phyloP scores from a whole-genome alignment of 2,113 vertebrate genomes.

The Dasyornis broadbenti region DNA sequence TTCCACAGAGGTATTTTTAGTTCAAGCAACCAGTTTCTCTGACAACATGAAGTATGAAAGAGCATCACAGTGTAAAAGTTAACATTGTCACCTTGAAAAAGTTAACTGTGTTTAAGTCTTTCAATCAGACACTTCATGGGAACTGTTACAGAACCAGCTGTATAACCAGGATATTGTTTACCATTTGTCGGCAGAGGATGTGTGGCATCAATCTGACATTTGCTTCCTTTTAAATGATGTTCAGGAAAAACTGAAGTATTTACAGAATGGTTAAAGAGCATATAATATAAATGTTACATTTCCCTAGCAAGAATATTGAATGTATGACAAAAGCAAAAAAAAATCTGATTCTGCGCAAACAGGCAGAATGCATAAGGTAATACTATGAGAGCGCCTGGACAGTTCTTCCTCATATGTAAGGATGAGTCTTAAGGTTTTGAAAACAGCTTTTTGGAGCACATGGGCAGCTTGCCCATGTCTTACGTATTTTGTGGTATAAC shows the following conservation, averaged over 20 bases:
- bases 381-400: background rate
- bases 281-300: background rate
- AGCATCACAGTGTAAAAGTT: background rate
- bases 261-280: background rate
- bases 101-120: background rate
- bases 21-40: background rate
- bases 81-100: background rate
- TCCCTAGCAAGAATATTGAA: background rate
- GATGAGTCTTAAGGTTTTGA: background rate
- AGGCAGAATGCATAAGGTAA: background rate
- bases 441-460: background rate
- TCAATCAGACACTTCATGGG: background rate
- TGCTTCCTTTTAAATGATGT: background rate
- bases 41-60: background rate
- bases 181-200: background rate
- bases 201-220: background rate
- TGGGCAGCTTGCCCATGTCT: background rate
- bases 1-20: background rate
- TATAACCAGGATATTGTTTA: background rate
- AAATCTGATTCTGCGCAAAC: background rate
- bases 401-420: background rate
- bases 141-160: background rate
- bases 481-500: background rate
- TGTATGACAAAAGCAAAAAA: background rate
- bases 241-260: background rate